Evolutionary conservation across 2,888 invertebrate genomes (phyloP), one percentile per base, ranked within the genome.

Genomic region (Pyrgus malvae): DNA sequence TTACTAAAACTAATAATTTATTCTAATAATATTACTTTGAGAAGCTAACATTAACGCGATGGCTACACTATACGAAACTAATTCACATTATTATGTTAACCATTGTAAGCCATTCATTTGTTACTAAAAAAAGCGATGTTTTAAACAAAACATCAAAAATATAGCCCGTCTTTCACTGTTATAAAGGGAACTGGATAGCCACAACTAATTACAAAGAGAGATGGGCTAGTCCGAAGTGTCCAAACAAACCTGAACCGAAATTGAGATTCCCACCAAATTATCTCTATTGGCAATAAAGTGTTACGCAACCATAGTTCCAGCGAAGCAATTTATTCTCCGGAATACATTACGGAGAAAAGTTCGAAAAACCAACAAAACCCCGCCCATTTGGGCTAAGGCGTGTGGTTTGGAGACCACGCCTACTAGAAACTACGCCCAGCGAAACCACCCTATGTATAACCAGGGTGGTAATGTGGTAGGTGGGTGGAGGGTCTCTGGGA

Each of bases 401-500:
- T 59, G 59, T 59, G 60, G 48, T 11, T 33, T 44, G 42, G 40
- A 21, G 50, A 48, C 61, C 63, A 63, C 64, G 65, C 64, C 65
- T 50, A 53, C 25, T 8, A 23, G 19, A 11, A 16, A n/a, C 31
- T 6, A n/a, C 67, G 62, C 64, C 65, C 53, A 57, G 42, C 41
- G 46, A 49, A 53, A 48, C 50, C 53, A 55, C 59, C 56, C 60
- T 48, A 69, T 80, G 79, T 80, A 67, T 67, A 78, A 80, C 46
- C 56, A 57, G 80, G 82, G 80, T 70, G 79, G 77, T 67, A 78
- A 80, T 44, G 55, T 57, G 80, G 82, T 80, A 70, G 79, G 77
- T 14, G 78, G 80, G 81, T 74, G 80, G 76, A 73, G 78, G 78
- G 74, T 79, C 80, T 80, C 76, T 70, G 68, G 69, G 67, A 68